These are phyloP conservation scores for Darwinula stevensoni DNA, from an alignment of 2,888 invertebrate genomes.

Conservation along the genomic window DNA sequence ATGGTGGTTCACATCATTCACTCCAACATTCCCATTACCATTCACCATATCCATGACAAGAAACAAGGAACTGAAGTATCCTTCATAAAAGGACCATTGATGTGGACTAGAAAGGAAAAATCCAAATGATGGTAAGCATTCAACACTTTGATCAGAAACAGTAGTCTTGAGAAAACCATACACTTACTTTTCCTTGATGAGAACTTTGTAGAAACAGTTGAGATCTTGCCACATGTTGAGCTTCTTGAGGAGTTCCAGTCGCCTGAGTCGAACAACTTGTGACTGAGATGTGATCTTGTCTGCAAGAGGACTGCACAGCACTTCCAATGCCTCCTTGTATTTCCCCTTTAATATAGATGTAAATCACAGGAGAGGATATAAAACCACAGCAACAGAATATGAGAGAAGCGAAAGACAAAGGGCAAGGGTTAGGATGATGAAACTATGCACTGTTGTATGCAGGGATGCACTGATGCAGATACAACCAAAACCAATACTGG, in stretches of 20 bases:
- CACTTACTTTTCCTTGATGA: slow-evolving; percentile 38
- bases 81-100: slow-evolving; percentile 38
- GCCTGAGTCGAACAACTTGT: slow-evolving; percentile 26
- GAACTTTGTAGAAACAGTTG: slow-evolving; percentile 36
- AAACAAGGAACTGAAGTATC: slow-evolving; percentile 39
- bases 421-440: no score
- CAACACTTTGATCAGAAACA: slow-evolving; percentile 4
- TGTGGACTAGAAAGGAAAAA: slow-evolving; percentile 23
- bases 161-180: slow-evolving; percentile 6
- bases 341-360: slow-evolving; percentile 24
- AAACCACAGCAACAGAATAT: not conserved
- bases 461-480: no score
- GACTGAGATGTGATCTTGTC: slow-evolving; percentile 27
- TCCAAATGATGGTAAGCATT: no score
- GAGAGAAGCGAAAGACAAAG: no score
- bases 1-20: no score
- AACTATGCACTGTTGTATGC: no score
- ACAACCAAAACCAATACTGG: no score
- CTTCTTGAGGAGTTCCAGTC: slow-evolving; percentile 38
- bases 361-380: not conserved
- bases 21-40: no score
- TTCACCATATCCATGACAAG: no score
- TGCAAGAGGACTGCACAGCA: slow-evolving; percentile 47
- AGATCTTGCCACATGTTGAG: slow-evolving; percentile 41
- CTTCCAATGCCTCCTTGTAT: slow-evolving; percentile 42